Evolutionary conservation across 1,140 invertebrate genomes (phyloP), one percentile per base, ranked within the genome.

Genomic region (Amyelois transitella): DNA sequence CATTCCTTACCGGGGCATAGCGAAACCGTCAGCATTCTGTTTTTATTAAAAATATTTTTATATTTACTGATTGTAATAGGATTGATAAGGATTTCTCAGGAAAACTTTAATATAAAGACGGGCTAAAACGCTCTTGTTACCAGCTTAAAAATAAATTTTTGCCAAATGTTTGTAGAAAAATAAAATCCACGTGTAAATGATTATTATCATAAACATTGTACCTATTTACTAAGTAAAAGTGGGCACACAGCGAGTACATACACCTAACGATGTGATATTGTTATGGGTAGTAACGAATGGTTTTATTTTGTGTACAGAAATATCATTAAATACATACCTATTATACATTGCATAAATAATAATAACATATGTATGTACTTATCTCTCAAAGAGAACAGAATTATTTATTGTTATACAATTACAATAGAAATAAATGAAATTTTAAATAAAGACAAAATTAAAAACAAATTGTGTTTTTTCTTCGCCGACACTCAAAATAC

Each of bases 321-420:
- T 79, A 79, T 77, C 76, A 74, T 59, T 58, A 55, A 80, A 78
- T 74, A 71, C 68, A 66, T 70, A 79, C 59, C 24, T 77, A 69
- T 70, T 55, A 53, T 64, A 76, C 62, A n/a, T 62, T 66, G 53
- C 47, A 50, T 56, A 77, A 69, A 72, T 71, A 60, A 51, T 43
- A 50, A 43, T 50, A 45, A 22, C 58, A 53, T 52, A 55, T 61
- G 47, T 75, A 78, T 75, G 66, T 81, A 80, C 70, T 74, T 78
- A 80, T 82, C 72, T 85, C 78, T 82, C 67, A 71, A 69, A 82
- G 73, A 82, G 74, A 72, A 71, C 72, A 83, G 64, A 84, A 81
- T 77, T 85, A 85, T 87, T 84, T 84, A 87, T 82, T 87, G 79
- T 85, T 87, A 85, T 84, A 83, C 72, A 83, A 19, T 63, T 74